phyloP scores from a whole-genome alignment of 2,797 vertebrate genomes.

The Momotus momota region DNA sequence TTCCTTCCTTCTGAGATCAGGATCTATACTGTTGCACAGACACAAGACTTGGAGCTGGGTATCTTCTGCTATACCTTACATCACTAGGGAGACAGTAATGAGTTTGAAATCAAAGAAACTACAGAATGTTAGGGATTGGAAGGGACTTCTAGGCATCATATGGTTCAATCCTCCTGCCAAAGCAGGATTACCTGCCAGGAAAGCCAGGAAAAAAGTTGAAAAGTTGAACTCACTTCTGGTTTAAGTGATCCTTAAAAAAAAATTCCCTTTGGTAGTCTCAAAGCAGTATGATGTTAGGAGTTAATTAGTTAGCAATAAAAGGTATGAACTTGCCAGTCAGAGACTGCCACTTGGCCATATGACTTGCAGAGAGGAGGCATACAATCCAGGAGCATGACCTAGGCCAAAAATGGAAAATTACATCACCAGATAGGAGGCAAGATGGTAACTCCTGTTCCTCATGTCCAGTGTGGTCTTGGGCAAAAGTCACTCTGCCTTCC shows the following conservation, averaged over 20 bases:
- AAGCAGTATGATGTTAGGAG: neutral
- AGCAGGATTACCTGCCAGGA: neutral
- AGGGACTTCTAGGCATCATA: too few species aligned
- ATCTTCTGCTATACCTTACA: neutral
- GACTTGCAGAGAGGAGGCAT: neutral
- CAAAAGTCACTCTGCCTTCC: neutral
- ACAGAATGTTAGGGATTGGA: too few species aligned
- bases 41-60: neutral
- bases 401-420: neutral
- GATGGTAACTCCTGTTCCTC: neutral
- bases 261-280: neutral
- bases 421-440: neutral
- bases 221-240: neutral
- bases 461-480: neutral
- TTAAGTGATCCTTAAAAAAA: fast-evolving
- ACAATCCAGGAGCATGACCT: neutral
- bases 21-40: neutral
- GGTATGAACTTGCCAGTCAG: neutral
- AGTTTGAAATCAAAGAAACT: neutral
- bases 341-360: neutral
- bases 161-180: too few species aligned
- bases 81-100: neutral
- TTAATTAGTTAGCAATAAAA: neutral
- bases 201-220: neutral
- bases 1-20: neutral